phyloP scores from a whole-genome alignment of 2,113 vertebrate species.

The Gallinago undulata region DNA sequence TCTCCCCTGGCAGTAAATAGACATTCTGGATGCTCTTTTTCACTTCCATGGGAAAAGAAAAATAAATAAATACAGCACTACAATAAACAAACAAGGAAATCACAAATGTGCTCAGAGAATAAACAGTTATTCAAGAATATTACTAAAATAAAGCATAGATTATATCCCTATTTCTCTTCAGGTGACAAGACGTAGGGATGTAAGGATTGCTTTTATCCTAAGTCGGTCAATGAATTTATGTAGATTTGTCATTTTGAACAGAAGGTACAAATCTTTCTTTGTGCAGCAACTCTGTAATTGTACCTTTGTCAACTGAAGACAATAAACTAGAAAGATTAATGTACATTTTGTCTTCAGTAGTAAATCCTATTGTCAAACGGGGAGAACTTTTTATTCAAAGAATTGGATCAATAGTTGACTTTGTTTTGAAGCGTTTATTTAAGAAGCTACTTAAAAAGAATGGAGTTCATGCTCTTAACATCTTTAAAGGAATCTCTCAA shows the following conservation, averaged over 20 bases:
- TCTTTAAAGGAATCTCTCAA: slow-evolving; percentile 74
- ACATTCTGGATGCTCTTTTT: not conserved
- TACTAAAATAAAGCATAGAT: slow-evolving; percentile 10
- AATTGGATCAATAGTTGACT: slow-evolving; percentile 68
- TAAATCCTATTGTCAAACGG: slow-evolving; percentile 62
- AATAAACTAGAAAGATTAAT: slow-evolving; percentile 66
- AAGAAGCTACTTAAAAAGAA: slow-evolving; percentile 69
- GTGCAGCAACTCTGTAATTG: slow-evolving; percentile 32
- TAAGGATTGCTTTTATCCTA: slow-evolving; percentile 56
- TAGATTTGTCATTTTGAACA: slow-evolving; percentile 56
- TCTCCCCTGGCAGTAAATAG: not conserved
- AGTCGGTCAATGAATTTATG: slow-evolving; percentile 39
- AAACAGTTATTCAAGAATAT: slow-evolving; percentile 20
- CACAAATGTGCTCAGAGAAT: not conserved
- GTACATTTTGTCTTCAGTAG: slow-evolving; percentile 63
- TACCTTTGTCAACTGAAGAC: slow-evolving; percentile 56
- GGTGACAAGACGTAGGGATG: not conserved
- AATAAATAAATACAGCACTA: not conserved
- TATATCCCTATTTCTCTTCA: not conserved
- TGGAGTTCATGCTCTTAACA: slow-evolving; percentile 64
- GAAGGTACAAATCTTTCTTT: slow-evolving; percentile 30
- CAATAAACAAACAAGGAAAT: not conserved
- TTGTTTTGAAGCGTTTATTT: slow-evolving; percentile 73
- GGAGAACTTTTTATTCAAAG: slow-evolving; percentile 61
- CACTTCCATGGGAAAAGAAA: not conserved